Evolutionary conservation across 2,888 invertebrate species (phyloP), one percentile per base, ranked within the genome.

Genomic region (Diaperis boleti): DNA sequence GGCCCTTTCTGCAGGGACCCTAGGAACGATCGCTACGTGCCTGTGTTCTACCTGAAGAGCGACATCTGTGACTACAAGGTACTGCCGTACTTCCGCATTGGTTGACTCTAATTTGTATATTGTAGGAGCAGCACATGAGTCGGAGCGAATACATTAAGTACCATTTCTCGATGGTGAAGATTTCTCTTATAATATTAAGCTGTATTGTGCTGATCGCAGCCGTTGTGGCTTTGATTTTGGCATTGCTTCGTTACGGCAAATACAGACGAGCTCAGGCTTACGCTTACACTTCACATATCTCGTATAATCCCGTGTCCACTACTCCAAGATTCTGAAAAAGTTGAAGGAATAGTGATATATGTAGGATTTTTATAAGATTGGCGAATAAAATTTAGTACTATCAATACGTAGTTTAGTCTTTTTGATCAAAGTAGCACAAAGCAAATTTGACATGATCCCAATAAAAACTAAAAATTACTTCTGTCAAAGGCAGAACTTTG

Each of bases 1-100:
- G 76, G 75, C 1, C 79, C 80, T 0, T 71, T 59, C 33, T 81
- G 81, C 60, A 68, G 72, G 2, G 73, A 79, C 59, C 65, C 71
- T 3, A 68, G 69, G 47, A 72, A 65, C 5, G 71, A 66, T 13
- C 56, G 42, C 1, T 72, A 67, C 47, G 56, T 64, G 7, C 69
- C 69, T 41, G 68, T 78, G 7, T 78, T 73, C 55, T 39, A 62
- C 17, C 64, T 78, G 29, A 68, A 69, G 1, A 59, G 67, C 11
- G 69, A 73, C 39, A 69, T 72, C 26, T 78, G 73, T 55, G 52
- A 39, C n/a, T 50, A 62, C 49, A 62, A 66, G 64, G 72, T 72
- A 26, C 10, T 5, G 4, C 20, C 6, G n/a, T n/a, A n/a, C n/a
- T n/a, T n/a, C n/a, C n/a, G n/a, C n/a, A n/a, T 20, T 6, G 4